Conservation (phyloP, 2,888 invertebrate genomes). For the Cylindroiulus punctatus region DNA sequence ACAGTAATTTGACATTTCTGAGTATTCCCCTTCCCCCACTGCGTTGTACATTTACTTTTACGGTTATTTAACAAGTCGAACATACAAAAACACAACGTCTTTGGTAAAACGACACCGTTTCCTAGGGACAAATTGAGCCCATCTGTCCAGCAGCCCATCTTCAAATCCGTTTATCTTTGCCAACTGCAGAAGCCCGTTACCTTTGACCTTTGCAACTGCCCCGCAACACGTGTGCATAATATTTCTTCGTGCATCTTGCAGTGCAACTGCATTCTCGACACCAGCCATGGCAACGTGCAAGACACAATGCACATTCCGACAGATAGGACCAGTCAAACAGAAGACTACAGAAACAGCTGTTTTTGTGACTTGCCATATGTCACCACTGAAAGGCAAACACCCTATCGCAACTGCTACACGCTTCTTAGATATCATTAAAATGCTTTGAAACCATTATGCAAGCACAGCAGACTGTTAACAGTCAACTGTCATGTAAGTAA, state of each 20-base stretch:
- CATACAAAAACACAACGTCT: not conserved
- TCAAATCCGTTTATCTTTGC: not conserved
- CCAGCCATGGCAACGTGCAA: too few species aligned
- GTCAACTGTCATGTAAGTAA: too few species aligned
- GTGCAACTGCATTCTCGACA: too few species aligned
- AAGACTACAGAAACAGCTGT: too few species aligned
- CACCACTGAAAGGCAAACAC: too few species aligned
- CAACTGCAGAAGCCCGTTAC: not conserved
- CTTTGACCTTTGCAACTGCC: not conserved
- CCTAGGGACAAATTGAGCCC: not conserved
- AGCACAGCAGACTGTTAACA: too few species aligned
- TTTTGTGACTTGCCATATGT: too few species aligned
- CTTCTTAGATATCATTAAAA: too few species aligned
- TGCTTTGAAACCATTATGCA: too few species aligned
- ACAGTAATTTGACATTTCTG: not conserved
- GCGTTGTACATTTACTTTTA: not conserved
- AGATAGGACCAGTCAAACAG: too few species aligned
- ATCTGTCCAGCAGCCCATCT: not conserved
- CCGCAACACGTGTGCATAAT: not conserved
- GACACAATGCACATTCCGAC: too few species aligned
- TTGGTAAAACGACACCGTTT: conserved; percentile 31
- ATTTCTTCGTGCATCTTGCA: not conserved
- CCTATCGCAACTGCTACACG: too few species aligned
- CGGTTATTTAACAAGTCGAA: not conserved
- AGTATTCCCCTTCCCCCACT: not conserved